Evolutionary conservation across 2,113 vertebrate species (phyloP), one percentile per base, ranked within the genome.

Genomic region (Calyptommatus sinebrachiatus): DNA sequence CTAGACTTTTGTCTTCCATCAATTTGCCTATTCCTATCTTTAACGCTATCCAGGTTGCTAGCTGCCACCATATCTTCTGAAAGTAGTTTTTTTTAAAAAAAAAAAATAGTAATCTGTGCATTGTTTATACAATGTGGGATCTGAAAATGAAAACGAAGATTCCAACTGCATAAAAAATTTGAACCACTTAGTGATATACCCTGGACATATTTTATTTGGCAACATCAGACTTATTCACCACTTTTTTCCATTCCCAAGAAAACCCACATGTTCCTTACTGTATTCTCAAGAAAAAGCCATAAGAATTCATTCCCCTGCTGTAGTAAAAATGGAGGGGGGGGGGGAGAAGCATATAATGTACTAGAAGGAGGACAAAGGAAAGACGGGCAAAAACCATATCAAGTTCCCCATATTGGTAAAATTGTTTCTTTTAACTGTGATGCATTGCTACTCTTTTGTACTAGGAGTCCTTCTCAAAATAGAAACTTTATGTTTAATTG

Each of bases 401-500:
- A 81, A 60, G 86, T 77, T 22, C 24, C 31, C 74, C 8, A 84
- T 22, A 48, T 73, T 73, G 84, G 79, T 90, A 92, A 91, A 90
- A 93, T 91, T 83, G 73, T 60, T 83, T 87, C 88, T 79, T 90
- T 79, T 92, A 90, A 91, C 89, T 78, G 70, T 90, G 92, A 93
- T 91, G 83, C 89, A 93, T 89, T 92, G 89, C 88, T 90, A 70
- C 50, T 83, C 77, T 88, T 90, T 89, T 89, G 84, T 88, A 79
- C 88, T 77, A 77, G 84, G 91, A 91, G 90, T 87, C 86, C 24
- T 91, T 83, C 91, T 77, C 92, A 94, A 96, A 95, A 94, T 94
- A 95, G 94, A 92, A 95, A 95, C 92, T 95, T 94, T 94, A 92
- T 94, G 92, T 94, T 94, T 96, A 96, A 97, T 96, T 96, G 96